These are phyloP conservation scores for Mellilla xanthometata DNA, from an alignment of 2,888 invertebrate genomes.

Conservation along the genomic window DNA sequence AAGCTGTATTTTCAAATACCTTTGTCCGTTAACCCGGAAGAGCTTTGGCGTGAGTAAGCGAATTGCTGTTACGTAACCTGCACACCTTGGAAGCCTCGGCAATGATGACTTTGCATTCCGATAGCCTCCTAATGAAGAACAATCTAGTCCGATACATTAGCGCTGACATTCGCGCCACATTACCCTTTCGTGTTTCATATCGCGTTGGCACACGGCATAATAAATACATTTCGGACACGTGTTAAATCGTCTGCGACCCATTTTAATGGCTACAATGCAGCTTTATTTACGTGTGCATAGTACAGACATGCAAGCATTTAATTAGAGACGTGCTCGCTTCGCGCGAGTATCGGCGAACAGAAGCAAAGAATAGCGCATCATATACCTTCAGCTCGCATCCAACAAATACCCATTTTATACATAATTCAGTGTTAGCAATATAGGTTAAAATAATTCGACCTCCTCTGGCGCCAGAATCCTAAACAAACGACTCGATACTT, in stretches of 20 bases:
- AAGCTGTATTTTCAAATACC: constrained; percentile 17
- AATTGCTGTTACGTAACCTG: constrained; percentile 50
- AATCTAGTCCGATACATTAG: constrained; percentile 43
- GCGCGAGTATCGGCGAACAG: constrained; percentile 40
- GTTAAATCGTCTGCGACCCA: constrained; percentile 33
- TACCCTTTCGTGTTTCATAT: constrained; percentile 16
- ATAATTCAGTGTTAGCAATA: too few species aligned
- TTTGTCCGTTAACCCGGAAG: constrained; percentile 20
- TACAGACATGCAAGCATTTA: constrained; percentile 37
- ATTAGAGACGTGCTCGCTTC: constrained; percentile 31
- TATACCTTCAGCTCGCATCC: constrained; percentile 25
- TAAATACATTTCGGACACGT: constrained; percentile 24
- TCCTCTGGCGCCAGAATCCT: constrained; percentile 6
- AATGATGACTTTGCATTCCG: constrained; percentile 41
- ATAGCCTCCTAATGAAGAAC: constrained; percentile 40
- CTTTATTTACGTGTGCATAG: constrained; percentile 28
- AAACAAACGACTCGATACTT: constrained; percentile 11
- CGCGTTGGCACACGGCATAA: constrained; percentile 36
- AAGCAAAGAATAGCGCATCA: constrained; percentile 34
- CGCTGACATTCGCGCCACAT: constrained; percentile 39
- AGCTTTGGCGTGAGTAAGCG: constrained; percentile 42
- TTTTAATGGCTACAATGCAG: constrained; percentile 25
- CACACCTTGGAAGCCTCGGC: constrained; percentile 48
- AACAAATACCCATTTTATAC: constrained; percentile 11
- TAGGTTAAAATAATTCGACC: constrained; percentile 7